Percentiles rank a stretch among this genome's conserved stretches.
phyloP scores from a whole-genome alignment of 2,113 vertebrate species.

The Gracilinanus agilis region DNA sequence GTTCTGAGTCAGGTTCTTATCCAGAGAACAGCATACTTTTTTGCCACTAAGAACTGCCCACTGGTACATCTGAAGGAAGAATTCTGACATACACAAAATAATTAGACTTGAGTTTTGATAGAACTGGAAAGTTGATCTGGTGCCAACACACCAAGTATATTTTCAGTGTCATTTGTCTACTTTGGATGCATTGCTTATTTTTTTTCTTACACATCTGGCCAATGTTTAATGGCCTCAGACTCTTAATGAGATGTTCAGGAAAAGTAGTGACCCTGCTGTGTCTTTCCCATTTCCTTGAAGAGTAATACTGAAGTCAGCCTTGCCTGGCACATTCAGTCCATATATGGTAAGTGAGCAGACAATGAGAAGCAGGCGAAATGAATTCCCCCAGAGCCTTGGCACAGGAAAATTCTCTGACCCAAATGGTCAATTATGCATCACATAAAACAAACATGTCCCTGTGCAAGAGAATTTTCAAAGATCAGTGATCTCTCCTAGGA shows the following conservation, averaged over 20 bases:
- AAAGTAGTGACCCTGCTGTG: neutral
- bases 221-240: neutral
- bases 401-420: neutral
- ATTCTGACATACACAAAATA: neutral
- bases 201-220: conserved; percentile 10
- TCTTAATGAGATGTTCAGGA: neutral
- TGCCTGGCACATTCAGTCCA: neutral
- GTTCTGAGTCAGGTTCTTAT: neutral
- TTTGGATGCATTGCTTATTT: neutral
- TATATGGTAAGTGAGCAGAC: neutral
- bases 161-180: neutral
- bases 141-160: neutral
- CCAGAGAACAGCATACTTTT: neutral
- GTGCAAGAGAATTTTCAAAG: conserved; percentile 33
- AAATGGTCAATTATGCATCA: conserved; percentile 40
- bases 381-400: conserved; percentile 19
- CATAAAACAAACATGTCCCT: neutral
- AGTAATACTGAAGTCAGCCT: neutral
- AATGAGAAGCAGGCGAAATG: neutral
- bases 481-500: conserved; percentile 31
- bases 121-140: neutral
- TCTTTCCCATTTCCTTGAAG: neutral
- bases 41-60: conserved; percentile 16
- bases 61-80: neutral
- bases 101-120: conserved; percentile 5